Conservation (phyloP, 2,113 vertebrate species). For the Pterocles burchelli region DNA sequence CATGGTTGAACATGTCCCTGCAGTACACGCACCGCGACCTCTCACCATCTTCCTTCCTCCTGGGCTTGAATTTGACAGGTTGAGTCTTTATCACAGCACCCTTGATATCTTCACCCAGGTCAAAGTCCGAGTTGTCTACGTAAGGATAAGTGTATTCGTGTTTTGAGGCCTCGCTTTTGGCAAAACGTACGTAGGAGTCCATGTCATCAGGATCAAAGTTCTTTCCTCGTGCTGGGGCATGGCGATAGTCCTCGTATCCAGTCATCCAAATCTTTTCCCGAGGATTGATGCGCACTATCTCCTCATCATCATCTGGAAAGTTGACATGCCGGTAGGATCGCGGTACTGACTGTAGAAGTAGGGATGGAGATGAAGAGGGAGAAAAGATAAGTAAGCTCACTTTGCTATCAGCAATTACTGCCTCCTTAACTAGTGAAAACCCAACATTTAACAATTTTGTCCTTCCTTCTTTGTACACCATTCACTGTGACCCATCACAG, state of each 20-base stretch:
- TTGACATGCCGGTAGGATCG: conserved; percentile 87
- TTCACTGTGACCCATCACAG: accelerated
- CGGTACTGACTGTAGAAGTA: conserved; percentile 69
- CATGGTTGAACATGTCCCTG: conserved; percentile 90
- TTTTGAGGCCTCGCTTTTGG: conserved; percentile 89
- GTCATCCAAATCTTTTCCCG: conserved; percentile 92
- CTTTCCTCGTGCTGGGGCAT: conserved; percentile 87
- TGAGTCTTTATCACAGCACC: conserved; percentile 88
- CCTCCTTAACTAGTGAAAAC: neutral
- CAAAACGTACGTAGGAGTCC: conserved; percentile 92
- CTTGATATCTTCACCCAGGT: conserved; percentile 84
- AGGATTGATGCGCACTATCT: conserved; percentile 97
- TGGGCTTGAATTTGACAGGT: conserved; percentile 84
- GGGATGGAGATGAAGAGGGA: neutral
- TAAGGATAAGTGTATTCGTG: conserved; percentile 97
- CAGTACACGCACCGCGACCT: conserved; percentile 92
- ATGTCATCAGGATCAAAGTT: conserved; percentile 84
- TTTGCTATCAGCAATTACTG: neutral
- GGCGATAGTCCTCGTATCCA: conserved; percentile 96
- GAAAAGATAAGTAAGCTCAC: neutral
- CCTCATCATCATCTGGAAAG: conserved; percentile 92
- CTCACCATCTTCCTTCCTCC: conserved; percentile 86
- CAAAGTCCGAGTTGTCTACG: conserved; percentile 82
- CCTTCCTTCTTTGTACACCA: neutral
- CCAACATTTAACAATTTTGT: neutral